Evolutionary conservation across 2,113 vertebrate genomes (phyloP), one percentile per base, ranked within the genome.

Genomic region (Nothobranchius furzeri): DNA sequence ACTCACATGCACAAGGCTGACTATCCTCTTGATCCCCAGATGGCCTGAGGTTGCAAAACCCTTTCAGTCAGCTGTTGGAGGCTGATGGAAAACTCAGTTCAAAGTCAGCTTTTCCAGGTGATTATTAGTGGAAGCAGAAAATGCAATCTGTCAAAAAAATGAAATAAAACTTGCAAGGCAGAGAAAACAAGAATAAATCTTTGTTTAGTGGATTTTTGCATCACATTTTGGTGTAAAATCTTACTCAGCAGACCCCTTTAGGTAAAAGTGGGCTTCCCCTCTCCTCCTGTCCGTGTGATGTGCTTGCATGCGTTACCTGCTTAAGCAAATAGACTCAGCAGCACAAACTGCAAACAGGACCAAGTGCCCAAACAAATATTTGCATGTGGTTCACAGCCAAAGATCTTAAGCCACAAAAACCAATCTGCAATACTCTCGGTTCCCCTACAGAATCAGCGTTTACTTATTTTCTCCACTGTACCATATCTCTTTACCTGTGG

Each of bases 291-390:
- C 72, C 87, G 78, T 82, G 66, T 84, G 61, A 70, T 58, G 40
- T 67, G 78, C 83, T 91, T 85, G 76, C 84, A 82, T 81, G 86
- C 85, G 64, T 70, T 75, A 86, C 79, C 85, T 75, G 83, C 76
- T 87, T 75, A 82, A 81, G 86, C 78, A 86, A 90, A 92, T 64
- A 82, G 43, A 73, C 64, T 62, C 68, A 48, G 64, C 62, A 65
- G 67, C 56, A 76, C 66, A 83, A 85, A 79, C 57, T 81, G 70
- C 65, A 82, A 87, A 81, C 57, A 86, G 71, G 66, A 84, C n/a
- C 14, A 51, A 35, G 43, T 82, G 90, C 84, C 89, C 81, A 83
- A 80, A 85, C 82, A 90, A 91, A 91, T 92, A 85, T 93, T 91
- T 89, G 82, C 64, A 79, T 79, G 82, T 74, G 89, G 80, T 85